Evolutionary conservation across 92 coral and sea anemone genomes (phyloP), one percentile per base, ranked within the genome.

Genomic region (Epizoanthus stellaris): DNA sequence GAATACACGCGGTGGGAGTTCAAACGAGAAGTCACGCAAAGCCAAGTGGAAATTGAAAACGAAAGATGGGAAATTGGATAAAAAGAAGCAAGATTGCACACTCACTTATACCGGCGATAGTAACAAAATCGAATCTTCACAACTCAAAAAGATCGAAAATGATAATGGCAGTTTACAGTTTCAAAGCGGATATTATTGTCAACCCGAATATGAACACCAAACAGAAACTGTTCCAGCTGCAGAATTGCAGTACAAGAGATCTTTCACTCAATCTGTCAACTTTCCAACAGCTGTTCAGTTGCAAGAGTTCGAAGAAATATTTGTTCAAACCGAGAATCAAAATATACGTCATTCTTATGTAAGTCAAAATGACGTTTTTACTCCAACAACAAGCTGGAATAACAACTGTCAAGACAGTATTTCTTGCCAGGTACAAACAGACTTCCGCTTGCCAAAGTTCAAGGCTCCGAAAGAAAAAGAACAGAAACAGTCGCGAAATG

Each of bases 271-370:
- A 14, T 59, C 82, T 76, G 15, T 19, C 19, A 59, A 38, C 19
- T 76, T 76, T 19, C 21, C 82, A 16, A 39, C 47, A 0, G 62
- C 67, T 12, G 82, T 76, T 76, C 82, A 76, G 5, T 39, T 76
- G 20, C 69, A 76, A 60, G 69, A 76, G 14, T 76, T 60, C 57
- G 69, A 76, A 58, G 82, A 76, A 60, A 3, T 76, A 0, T 76
- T 76, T 36, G 9, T 76, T 76, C 69, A 59, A 36, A 25, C 82
- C 17, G 82, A 58, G 8, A 36, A 59, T 5, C 54, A 58, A 38
- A 60, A 30, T 17, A 17, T 76, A 58, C 13, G 53, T 2, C 52
- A 10, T 76, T 40, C 54, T 19, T 21, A 25, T 38, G 21, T 4
- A 17, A 58, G 47, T n/a, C 56, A 2, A 9, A 52, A 52, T 52